phyloP scores from a whole-genome alignment of 2,797 vertebrate species.

The Sternotherus odoratus region DNA sequence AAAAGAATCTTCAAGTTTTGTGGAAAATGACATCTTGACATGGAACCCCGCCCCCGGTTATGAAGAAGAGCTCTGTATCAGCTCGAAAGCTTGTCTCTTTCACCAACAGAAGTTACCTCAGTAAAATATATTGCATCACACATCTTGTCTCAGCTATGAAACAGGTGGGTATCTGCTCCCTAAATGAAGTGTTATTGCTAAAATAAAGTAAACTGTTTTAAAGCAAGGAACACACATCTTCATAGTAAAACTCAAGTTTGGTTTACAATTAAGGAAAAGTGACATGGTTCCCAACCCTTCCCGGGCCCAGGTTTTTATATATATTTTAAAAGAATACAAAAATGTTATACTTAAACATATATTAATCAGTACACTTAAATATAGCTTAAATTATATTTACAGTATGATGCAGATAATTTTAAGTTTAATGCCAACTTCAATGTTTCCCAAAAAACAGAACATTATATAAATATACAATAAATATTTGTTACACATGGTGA shows the following conservation, averaged over 20 bases:
- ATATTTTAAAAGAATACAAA: slow-evolving; percentile 91
- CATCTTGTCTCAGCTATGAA: slow-evolving; percentile 56
- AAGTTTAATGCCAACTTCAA: slow-evolving; percentile 87
- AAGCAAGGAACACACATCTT: slow-evolving; percentile 83
- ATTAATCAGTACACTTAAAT: slow-evolving; percentile 90
- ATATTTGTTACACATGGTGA: slow-evolving; percentile 89
- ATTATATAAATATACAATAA: slow-evolving; percentile 92
- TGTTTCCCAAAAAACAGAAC: slow-evolving; percentile 82
- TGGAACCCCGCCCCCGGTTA: neutral
- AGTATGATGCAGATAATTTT: slow-evolving; percentile 85
- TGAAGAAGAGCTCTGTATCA: neutral
- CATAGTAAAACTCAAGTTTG: slow-evolving; percentile 84
- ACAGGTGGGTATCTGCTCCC: slow-evolving; percentile 71
- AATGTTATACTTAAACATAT: slow-evolving; percentile 89
- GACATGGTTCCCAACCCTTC: slow-evolving; percentile 75
- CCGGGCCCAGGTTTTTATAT: slow-evolving; percentile 79
- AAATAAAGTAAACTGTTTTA: slow-evolving; percentile 79
- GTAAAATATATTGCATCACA: neutral
- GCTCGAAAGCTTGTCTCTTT: neutral
- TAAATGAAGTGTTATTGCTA: slow-evolving; percentile 75
- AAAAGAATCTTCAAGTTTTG: slow-evolving; percentile 52
- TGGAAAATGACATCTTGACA: slow-evolving; percentile 57
- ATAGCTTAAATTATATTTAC: slow-evolving; percentile 88
- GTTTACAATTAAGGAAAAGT: slow-evolving; percentile 87
- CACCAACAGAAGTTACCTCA: neutral